Evolutionary conservation across 1,140 invertebrate genomes (phyloP), one percentile per base, ranked within the genome.

Genomic region (Antheraea pernyi): DNA sequence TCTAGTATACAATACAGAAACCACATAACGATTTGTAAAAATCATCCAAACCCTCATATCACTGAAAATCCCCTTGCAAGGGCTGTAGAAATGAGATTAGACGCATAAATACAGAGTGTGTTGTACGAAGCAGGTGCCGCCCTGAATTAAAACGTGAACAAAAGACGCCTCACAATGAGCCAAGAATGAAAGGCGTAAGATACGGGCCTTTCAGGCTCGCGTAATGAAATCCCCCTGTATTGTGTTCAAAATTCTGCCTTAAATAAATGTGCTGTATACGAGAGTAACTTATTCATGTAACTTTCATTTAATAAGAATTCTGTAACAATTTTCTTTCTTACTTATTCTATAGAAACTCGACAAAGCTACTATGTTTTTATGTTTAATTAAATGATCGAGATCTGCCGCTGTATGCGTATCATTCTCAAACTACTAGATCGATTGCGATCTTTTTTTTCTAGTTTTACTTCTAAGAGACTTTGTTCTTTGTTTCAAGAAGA

Each of bases 131-230:
- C 71, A 72, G 71, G 71, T 69, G 71, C 66, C 63, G 67, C 48
- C 48, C 59, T 42, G 68, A 73, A 73, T 73, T 73, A 73, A 73
- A 67, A 70, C 65, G 64, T 69, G 72, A 73, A 73, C 72, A 73
- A 73, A 73, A 67, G 68, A 18, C 59, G 37, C 16, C 67, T 61
- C 65, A 73, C 72, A 73, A 73, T 73, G 72, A 67, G 61, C 58
- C 68, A 73, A 68, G 68, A 69, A 73, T 70, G 71, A 73, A 73
- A 72, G 53, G 71, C 67, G 71, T 39, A 63, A 67, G 62, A 66
- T 69, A 66, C 39, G 64, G 42, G 18, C 42, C 63, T 60, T 71
- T 67, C 65, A 53, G 39, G 53, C 63, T 58, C 42, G 64, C 60
- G 64, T 73, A 70, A 73, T 69, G 71, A 73, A 73, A 73, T 69